Evolutionary conservation across 2,113 vertebrate species (phyloP).

Genomic region (Poicephalus meyeri): DNA sequence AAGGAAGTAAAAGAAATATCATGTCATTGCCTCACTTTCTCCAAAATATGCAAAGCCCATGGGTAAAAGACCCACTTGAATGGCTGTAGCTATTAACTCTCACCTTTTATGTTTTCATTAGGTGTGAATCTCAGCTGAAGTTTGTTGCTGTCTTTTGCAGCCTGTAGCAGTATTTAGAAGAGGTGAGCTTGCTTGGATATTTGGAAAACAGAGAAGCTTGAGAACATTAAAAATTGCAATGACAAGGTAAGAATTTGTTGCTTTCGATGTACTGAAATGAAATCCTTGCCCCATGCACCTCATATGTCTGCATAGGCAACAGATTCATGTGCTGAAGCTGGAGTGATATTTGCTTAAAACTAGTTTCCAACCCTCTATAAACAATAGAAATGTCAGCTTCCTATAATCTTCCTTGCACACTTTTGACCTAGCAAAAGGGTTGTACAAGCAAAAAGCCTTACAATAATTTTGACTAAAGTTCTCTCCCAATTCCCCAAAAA

Average conservation of each 20-base stretch:
- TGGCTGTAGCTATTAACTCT: slow-evolving; percentile 5
- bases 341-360: slow-evolving; percentile 26
- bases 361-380: neutral
- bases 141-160: neutral
- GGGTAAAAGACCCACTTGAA: neutral
- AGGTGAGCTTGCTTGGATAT: neutral
- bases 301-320: neutral
- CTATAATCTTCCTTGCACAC: neutral
- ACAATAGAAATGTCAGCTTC: slow-evolving; percentile 32
- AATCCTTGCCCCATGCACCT: slow-evolving; percentile 13
- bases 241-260: neutral
- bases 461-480: neutral
- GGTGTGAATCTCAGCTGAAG: neutral
- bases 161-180: neutral
- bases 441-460: neutral
- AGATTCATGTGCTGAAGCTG: neutral
- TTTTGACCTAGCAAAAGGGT: neutral
- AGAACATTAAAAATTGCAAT: slow-evolving; percentile 37
- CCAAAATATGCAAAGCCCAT: neutral
- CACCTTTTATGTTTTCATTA: slow-evolving; percentile 17
- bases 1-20: neutral
- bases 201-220: neutral
- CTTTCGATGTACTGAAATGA: slow-evolving; percentile 26
- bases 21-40: neutral
- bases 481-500: neutral